phyloP scores from a whole-genome alignment of 2,797 vertebrate genomes.

The Sandelia bainsii region DNA sequence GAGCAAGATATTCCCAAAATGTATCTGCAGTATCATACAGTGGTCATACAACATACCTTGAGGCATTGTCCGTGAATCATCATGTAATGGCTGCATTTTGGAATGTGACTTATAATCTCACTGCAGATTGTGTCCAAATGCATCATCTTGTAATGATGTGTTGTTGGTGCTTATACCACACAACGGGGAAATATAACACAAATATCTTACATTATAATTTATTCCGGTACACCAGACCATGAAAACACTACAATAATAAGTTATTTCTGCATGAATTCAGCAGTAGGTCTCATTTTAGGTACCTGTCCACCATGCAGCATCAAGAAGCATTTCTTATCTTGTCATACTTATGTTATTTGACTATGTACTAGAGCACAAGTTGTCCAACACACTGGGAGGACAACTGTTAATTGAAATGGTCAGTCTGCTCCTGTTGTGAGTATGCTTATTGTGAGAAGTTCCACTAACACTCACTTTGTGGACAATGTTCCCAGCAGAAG shows the following conservation, averaged over 20 bases:
- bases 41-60: neutral
- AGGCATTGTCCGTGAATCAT: slow-evolving; percentile 29
- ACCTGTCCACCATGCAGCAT: neutral
- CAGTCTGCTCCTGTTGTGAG: neutral
- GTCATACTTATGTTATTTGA: neutral
- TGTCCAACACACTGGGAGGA: slow-evolving; percentile 5
- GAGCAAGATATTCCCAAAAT: neutral
- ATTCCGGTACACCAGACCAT: neutral
- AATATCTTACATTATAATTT: slow-evolving; percentile 1
- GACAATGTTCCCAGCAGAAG: slow-evolving; percentile 30
- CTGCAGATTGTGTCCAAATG: slow-evolving; percentile 18
- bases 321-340: neutral
- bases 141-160: slow-evolving; percentile 39
- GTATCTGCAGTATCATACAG: neutral
- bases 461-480: slow-evolving; percentile 19
- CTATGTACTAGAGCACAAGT: neutral
- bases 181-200: neutral
- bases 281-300: neutral
- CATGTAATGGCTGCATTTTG: slow-evolving; percentile 22
- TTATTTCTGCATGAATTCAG: neutral
- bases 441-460: slow-evolving; percentile 10
- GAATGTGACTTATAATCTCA: slow-evolving; percentile 42
- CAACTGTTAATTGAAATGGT: slow-evolving; percentile 8
- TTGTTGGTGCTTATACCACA: neutral
- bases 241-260: neutral